A percentile compares a stretch with the other conserved stretches of the same genome.
Conservation (phyloP, 2,888 invertebrate species). For the Agrochola litura region DNA sequence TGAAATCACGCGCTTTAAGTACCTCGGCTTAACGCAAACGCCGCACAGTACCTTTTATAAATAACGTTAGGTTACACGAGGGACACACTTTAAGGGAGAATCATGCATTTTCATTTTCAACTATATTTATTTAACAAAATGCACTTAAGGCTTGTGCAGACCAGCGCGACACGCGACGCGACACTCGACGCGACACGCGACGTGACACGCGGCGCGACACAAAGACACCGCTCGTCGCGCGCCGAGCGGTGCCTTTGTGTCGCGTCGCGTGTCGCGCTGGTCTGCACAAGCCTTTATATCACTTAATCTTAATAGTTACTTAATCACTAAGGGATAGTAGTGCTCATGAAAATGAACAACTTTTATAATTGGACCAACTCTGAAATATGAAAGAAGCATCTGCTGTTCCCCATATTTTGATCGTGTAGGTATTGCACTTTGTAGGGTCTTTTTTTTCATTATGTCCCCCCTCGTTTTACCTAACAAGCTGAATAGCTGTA, state of each 20-base stretch:
- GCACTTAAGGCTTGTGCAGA: too few relatives aligned
- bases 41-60: not conserved
- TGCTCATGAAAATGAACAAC: not conserved
- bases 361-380: not conserved
- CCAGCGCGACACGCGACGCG: too few relatives aligned
- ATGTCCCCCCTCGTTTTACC: not conserved
- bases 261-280: too few relatives aligned
- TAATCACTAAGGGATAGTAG: too few relatives aligned
- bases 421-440: not conserved
- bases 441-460: not conserved
- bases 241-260: too few relatives aligned
- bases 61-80: not conserved
- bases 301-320: too few relatives aligned
- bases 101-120: too few relatives aligned
- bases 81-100: not conserved
- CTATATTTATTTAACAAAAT: too few relatives aligned
- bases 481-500: not conserved
- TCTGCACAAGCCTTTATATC: too few relatives aligned
- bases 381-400: not conserved
- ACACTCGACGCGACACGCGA: too few relatives aligned
- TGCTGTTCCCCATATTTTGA: not conserved
- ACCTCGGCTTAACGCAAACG: not conserved
- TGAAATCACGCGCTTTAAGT: not conserved
- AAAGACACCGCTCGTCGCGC: too few relatives aligned
- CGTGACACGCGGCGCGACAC: too few relatives aligned